Conservation (phyloP, 2,797 vertebrate species). For the Euthynnus affinis region DNA sequence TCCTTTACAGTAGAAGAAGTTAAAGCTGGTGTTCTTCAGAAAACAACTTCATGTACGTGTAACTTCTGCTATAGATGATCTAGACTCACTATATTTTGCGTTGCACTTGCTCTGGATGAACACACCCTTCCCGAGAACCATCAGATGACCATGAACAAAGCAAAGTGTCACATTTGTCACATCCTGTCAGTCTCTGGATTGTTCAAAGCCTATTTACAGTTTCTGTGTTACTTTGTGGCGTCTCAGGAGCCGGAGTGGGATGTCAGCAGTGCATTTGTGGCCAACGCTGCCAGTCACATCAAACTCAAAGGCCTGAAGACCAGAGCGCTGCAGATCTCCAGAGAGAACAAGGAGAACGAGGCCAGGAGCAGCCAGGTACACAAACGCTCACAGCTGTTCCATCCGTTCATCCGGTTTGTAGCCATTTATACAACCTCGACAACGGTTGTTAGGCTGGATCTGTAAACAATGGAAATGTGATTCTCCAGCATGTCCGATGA, state of each 20-base stretch:
- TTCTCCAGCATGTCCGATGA: background rate
- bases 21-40: too few species aligned
- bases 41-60: background rate
- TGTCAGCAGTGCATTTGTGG: constrained; percentile 79
- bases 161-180: too few species aligned
- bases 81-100: too few species aligned
- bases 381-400: background rate
- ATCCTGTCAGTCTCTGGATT: background rate
- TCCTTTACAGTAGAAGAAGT: too few species aligned
- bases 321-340: constrained; percentile 51
- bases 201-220: background rate
- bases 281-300: constrained; percentile 77
- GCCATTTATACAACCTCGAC: too few species aligned
- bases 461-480: too few species aligned
- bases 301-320: constrained; percentile 56
- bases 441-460: too few species aligned
- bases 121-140: background rate
- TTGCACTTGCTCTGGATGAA: background rate
- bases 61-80: background rate
- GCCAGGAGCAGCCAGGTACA: constrained; percentile 60
- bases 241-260: constrained; percentile 81
- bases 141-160: background rate
- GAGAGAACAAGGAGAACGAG: constrained; percentile 77
- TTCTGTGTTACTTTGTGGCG: background rate
- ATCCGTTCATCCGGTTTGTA: background rate